Evolutionary conservation across 2,888 invertebrate genomes (phyloP).

Genomic region (Temnothorax ravouxi): DNA sequence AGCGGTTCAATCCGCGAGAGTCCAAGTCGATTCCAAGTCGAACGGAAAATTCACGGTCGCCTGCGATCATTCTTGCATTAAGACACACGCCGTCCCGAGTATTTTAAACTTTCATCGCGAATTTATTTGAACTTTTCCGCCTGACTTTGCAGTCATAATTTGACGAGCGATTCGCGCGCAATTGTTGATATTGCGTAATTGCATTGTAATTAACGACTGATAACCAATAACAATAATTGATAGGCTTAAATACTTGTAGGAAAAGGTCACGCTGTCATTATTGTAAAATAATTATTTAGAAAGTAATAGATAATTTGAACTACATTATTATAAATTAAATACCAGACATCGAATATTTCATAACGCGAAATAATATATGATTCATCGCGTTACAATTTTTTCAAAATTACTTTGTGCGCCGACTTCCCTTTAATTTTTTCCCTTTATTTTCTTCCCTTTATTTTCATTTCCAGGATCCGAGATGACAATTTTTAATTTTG

Average conservation of each 20-base stretch:
- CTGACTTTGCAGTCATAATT: not conserved
- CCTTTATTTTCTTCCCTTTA: too few species aligned
- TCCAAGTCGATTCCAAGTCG: not conserved
- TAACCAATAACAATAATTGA: not conserved
- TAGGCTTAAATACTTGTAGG: not conserved
- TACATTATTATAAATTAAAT: not conserved
- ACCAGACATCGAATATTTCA: not conserved
- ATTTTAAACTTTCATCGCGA: not conserved
- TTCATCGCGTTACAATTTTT: not conserved
- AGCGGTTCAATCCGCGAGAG: not conserved
- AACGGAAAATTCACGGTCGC: constrained; percentile 7
- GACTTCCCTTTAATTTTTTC: not conserved
- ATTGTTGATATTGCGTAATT: not conserved
- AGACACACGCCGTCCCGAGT: not conserved
- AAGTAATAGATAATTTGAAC: not conserved
- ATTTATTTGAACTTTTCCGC: not conserved
- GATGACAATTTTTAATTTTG: not conserved
- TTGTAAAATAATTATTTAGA: not conserved
- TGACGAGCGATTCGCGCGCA: not conserved
- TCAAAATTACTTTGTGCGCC: not conserved
- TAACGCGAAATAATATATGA: not conserved
- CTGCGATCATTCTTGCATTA: not conserved
- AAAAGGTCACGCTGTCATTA: not conserved
- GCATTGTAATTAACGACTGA: not conserved
- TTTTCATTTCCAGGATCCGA: not conserved